Evolutionary conservation across 2,888 invertebrate species (phyloP).

Genomic region (Sthenelais limicola): DNA sequence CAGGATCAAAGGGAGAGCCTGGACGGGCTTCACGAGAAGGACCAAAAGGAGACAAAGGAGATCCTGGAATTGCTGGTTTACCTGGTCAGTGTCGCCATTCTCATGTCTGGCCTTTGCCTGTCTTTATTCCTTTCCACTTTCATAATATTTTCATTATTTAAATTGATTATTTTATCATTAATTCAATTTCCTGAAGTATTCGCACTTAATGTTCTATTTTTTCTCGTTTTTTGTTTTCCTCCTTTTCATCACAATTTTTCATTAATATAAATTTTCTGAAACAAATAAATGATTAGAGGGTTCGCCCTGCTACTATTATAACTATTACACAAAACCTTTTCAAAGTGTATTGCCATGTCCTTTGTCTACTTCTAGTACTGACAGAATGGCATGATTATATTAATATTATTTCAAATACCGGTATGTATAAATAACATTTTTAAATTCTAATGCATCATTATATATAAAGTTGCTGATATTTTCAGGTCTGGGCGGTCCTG

Average conservation of each 20-base stretch:
- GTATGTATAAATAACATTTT: background rate
- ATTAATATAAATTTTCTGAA: too few species aligned
- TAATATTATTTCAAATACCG: background rate
- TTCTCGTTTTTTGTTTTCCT: too few species aligned
- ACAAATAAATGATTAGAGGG: too few species aligned
- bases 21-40: constrained; percentile 49
- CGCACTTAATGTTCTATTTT: too few species aligned
- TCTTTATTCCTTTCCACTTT: too few species aligned
- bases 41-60: constrained; percentile 34
- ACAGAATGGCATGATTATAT: background rate
- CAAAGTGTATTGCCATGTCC: background rate
- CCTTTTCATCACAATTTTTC: too few species aligned
- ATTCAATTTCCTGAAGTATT: too few species aligned
- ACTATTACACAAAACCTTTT: too few species aligned
- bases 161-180: too few species aligned
- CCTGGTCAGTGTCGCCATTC: constrained; percentile 1
- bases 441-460: background rate
- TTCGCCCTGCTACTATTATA: too few species aligned
- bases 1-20: constrained; percentile 44
- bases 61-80: constrained; percentile 38
- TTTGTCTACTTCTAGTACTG: background rate
- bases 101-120: too few species aligned
- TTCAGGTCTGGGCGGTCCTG: constrained; percentile 36
- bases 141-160: too few species aligned
- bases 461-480: background rate